Evolutionary conservation across 92 coral and sea anemone species (phyloP), one percentile per base, ranked within the genome.

Genomic region (Scolanthus callimorphus): DNA sequence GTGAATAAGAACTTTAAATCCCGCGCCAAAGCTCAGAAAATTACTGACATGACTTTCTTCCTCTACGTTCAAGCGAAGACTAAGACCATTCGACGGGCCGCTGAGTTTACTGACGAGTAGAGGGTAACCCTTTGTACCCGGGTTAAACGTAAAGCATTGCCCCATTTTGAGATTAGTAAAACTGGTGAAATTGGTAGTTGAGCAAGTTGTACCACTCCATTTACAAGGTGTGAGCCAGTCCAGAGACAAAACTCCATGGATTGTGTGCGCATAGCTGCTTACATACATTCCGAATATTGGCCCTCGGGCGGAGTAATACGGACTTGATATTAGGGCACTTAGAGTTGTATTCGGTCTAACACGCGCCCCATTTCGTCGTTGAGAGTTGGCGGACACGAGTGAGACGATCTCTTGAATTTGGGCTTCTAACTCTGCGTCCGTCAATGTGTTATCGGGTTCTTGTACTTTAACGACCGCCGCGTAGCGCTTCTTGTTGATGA

Each of bases 161-260:
- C n/a, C n/a, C n/a, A n/a, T n/a, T n/a, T n/a, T n/a, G 3, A 17
- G 6, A 25, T 13, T 55, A 3, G 19, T 13, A 29, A 39, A 20
- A 21, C 24, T 21, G 12, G 81, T 54, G 41, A 74, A 74, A 21
- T 74, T 65, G 2, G 30, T 24, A 27, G 54, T 34, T 15, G 26
- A 26, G 47, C 81, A 74, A 2, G 4, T 17, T 29, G 3, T 27
- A 19, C 81, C 81, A 39, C 49, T 34, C n/a, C n/a, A n/a, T n/a
- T n/a, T n/a, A n/a, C n/a, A n/a, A n/a, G n/a, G n/a, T n/a, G n/a
- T n/a, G n/a, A n/a, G n/a, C n/a, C n/a, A n/a, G n/a, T n/a, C n/a
- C n/a, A n/a, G n/a, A n/a, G n/a, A n/a, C n/a, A n/a, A 55, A 70
- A 74, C 63, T n/a, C 63, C 81, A 17, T 65, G 60, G n/a, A 74